Percentiles rank a stretch among this genome's conserved stretches.
These are phyloP conservation scores for Lepidurus arcticus DNA, from an alignment of 1,140 invertebrate genomes.

Conservation along the genomic window DNA sequence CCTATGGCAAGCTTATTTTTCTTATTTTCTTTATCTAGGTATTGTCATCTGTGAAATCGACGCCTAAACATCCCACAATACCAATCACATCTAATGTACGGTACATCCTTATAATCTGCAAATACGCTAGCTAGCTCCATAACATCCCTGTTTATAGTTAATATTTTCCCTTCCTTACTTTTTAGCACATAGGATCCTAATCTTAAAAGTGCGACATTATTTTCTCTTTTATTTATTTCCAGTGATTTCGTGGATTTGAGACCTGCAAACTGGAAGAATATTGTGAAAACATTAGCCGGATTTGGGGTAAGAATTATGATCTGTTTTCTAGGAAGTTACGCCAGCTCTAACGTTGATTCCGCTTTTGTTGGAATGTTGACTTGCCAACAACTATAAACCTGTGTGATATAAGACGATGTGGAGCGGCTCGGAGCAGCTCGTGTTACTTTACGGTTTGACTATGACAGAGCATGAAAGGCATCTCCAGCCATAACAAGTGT, in stretches of 20 bases:
- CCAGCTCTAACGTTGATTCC: background rate
- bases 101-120: too few relatives aligned
- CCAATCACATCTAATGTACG: too few relatives aligned
- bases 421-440: conserved; percentile 8
- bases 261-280: background rate
- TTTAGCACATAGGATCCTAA: too few relatives aligned
- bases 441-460: conserved; percentile 12
- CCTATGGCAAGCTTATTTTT: too few relatives aligned
- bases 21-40: too few relatives aligned
- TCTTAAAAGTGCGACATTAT: too few relatives aligned
- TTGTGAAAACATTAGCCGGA: background rate
- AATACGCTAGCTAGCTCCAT: too few relatives aligned
- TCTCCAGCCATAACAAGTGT: conserved; percentile 21
- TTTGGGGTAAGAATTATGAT: background rate
- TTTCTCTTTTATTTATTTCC: background rate
- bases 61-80: too few relatives aligned
- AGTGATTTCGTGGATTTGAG: background rate
- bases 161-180: too few relatives aligned
- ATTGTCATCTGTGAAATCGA: too few relatives aligned
- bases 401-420: conserved; percentile 15
- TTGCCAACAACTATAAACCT: conserved; percentile 19
- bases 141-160: too few relatives aligned
- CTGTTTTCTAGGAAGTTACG: background rate
- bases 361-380: conserved; percentile 10
- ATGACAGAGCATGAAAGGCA: conserved; percentile 21